Evolutionary conservation across 2,113 vertebrate genomes (phyloP).

Genomic region (Gadus chalcogrammus): DNA sequence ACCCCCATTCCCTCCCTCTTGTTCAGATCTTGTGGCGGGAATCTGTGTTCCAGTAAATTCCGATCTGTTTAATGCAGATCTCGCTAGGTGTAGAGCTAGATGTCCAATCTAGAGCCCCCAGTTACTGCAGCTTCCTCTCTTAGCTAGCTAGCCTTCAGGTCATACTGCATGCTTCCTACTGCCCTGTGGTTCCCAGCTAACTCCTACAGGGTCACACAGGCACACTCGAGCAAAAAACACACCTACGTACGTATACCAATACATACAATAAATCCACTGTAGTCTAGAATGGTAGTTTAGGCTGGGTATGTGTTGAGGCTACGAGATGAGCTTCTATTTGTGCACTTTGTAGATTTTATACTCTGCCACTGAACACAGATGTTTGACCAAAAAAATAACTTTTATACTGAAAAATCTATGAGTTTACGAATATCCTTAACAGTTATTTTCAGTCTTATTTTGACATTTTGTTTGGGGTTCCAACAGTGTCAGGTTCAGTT

Average conservation of each 20-base stretch:
- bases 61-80: constrained; percentile 29
- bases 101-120: too few relatives aligned
- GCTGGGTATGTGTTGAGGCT: constrained; percentile 57
- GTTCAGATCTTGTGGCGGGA: constrained; percentile 51
- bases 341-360: constrained; percentile 76
- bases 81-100: too few relatives aligned
- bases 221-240: constrained; percentile 7
- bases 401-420: constrained; percentile 61
- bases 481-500: constrained; percentile 36
- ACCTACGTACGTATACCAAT: constrained; percentile 54
- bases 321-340: constrained; percentile 56
- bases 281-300: constrained; percentile 57
- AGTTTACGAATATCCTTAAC: constrained; percentile 55
- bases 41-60: constrained; percentile 62
- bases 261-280: constrained; percentile 29
- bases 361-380: constrained; percentile 64
- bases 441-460: constrained; percentile 49
- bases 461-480: constrained; percentile 36
- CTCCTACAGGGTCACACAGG: constrained; percentile 56
- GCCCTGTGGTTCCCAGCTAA: constrained; percentile 63
- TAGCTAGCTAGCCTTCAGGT: constrained; percentile 72
- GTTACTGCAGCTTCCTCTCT: constrained; percentile 55
- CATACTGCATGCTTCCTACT: constrained; percentile 72
- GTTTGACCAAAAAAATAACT: constrained; percentile 68
- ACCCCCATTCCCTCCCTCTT: neutral